A percentile compares a stretch with the other conserved stretches of the same genome.
These are phyloP conservation scores for Spodoptera littoralis DNA, from an alignment of 2,888 invertebrate species.

Conservation along the genomic window DNA sequence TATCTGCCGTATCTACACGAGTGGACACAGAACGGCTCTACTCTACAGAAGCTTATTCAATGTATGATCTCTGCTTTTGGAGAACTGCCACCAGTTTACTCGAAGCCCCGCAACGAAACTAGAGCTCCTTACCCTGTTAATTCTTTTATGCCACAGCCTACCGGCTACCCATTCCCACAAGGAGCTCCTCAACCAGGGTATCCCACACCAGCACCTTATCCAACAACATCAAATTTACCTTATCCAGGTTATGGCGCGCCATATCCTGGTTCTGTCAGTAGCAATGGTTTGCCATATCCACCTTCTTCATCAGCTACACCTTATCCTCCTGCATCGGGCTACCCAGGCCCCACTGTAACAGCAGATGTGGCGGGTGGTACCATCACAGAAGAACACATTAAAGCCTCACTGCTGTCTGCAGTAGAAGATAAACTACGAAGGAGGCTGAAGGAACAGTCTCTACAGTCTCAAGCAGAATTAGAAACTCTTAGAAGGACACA, in stretches of 20 bases:
- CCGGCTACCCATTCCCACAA: conserved; percentile 79
- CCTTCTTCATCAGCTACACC: conserved; percentile 68
- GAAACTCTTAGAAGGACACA: conserved; percentile 96
- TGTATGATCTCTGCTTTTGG: conserved; percentile 97
- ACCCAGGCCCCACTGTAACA: conserved; percentile 65
- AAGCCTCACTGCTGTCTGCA: conserved; percentile 97
- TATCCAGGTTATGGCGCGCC: conserved; percentile 87
- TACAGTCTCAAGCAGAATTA: conserved; percentile 96
- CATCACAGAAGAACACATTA: conserved; percentile 98
- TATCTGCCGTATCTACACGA: conserved; percentile 99
- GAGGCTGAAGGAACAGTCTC: conserved; percentile 95
- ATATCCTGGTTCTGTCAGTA: conserved; percentile 71
- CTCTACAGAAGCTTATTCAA: conserved; percentile 96
- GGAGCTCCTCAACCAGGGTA: conserved; percentile 54
- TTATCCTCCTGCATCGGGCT: conserved; percentile 72
- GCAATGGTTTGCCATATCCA: conserved; percentile 71
- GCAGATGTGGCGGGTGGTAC: conserved; percentile 91
- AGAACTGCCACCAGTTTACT: conserved; percentile 97
- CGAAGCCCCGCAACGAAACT: conserved; percentile 90
- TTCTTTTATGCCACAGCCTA: conserved; percentile 82
- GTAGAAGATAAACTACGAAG: conserved; percentile 97
- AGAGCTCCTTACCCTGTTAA: conserved; percentile 90
- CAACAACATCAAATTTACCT: conserved; percentile 80
- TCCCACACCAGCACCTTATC: conserved; percentile 79
- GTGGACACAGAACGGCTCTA: conserved; percentile 95